Conservation (phyloP, 1,140 invertebrate genomes). For the Megalonaias nervosa region DNA sequence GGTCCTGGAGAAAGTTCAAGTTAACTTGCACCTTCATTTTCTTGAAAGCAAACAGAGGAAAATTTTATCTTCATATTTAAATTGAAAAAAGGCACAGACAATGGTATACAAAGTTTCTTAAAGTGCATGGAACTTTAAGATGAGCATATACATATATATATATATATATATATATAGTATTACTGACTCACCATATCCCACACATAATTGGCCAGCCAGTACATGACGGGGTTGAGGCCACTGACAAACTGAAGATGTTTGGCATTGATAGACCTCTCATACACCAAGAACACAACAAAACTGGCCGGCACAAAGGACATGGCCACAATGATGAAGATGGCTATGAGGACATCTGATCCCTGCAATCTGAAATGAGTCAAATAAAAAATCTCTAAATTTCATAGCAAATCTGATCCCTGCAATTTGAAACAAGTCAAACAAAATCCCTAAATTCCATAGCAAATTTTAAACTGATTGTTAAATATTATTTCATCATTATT, state of each 20-base stretch:
- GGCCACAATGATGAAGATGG: constrained; percentile 78
- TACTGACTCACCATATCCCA: constrained; percentile 76
- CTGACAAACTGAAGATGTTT: constrained; percentile 84
- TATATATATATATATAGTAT: no score
- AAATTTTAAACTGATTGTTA: no score
- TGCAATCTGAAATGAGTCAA: constrained; percentile 65
- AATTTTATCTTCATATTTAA: no score
- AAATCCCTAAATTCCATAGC: not conserved
- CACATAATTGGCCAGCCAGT: constrained; percentile 74
- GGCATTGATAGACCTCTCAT: constrained; percentile 76
- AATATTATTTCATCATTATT: no score
- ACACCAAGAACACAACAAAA: constrained; percentile 82
- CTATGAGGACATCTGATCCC: constrained; percentile 73
- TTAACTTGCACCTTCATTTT: no score
- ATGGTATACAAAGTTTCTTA: no score
- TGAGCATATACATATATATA: no score
- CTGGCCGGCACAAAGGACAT: constrained; percentile 82
- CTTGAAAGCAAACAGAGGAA: no score
- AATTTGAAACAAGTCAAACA: constrained; percentile 57
- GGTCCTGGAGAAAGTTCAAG: no score
- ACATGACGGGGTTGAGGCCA: constrained; percentile 76
- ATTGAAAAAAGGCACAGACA: no score
- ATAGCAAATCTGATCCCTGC: constrained; percentile 73
- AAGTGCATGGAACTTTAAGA: no score
- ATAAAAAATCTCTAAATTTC: not conserved